A percentile compares a stretch with the other conserved stretches of the same genome.
Conservation (phyloP, 2,113 vertebrate genomes). For the Syngnathus typhle region DNA sequence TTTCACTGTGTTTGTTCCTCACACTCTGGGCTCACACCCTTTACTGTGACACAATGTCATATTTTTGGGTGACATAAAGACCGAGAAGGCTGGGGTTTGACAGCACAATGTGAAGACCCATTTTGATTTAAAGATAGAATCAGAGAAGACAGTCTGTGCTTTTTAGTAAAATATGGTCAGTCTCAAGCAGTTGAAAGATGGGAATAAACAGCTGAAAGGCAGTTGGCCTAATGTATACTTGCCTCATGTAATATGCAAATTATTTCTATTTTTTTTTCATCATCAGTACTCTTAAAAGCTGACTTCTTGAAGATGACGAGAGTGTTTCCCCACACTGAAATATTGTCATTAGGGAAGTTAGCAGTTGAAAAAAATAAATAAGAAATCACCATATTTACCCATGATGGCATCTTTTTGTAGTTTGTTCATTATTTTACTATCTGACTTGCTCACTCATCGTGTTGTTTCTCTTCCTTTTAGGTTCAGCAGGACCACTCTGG, state of each 20-base stretch:
- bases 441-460: no score
- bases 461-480: no score
- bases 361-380: not conserved
- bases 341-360: not conserved
- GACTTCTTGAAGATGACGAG: no score
- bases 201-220: slow-evolving; percentile 6
- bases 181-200: slow-evolving; percentile 50
- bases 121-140: slow-evolving; percentile 61
- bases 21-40: slow-evolving; percentile 25
- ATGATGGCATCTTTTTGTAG: not conserved
- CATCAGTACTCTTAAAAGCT: not conserved
- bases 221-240: not conserved
- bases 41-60: slow-evolving; percentile 61
- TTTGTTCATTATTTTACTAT: not conserved
- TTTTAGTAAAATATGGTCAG: slow-evolving; percentile 59
- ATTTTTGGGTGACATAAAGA: slow-evolving; percentile 61
- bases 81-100: slow-evolving; percentile 56
- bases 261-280: not conserved
- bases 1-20: slow-evolving; percentile 7
- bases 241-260: not conserved
- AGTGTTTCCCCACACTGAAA: not conserved
- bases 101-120: slow-evolving; percentile 40
- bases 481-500: not conserved
- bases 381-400: not conserved
- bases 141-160: slow-evolving; percentile 57